Conservation (phyloP, 2,797 vertebrate genomes). For the Neosalanx taihuensis region DNA sequence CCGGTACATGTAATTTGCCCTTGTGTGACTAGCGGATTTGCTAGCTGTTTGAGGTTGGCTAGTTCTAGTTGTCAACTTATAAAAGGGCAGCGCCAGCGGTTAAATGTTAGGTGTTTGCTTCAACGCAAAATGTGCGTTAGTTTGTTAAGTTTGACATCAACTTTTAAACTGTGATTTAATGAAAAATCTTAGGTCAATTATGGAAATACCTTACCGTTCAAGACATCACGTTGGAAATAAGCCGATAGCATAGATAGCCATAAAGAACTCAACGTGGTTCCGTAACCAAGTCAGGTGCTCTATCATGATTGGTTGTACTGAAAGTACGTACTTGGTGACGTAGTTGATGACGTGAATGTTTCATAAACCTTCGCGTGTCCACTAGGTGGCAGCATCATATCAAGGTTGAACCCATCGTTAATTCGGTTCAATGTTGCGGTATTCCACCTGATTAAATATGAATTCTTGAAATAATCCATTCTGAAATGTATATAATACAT, state of each 20-base stretch:
- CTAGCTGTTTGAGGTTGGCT: background rate
- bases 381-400: constrained; percentile 22
- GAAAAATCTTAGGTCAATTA: background rate
- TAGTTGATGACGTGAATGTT: background rate
- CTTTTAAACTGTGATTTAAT: background rate
- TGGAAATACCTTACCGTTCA: constrained; percentile 2
- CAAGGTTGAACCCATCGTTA: too few relatives aligned
- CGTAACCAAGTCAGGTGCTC: background rate
- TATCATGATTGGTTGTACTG: background rate
- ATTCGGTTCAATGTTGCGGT: background rate
- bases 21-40: background rate
- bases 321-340: background rate
- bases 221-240: background rate
- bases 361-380: background rate
- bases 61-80: constrained; percentile 4
- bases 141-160: too few relatives aligned
- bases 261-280: constrained; percentile 20
- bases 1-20: background rate
- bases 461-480: too few relatives aligned
- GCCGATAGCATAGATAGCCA: background rate
- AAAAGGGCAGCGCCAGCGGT: background rate
- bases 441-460: background rate
- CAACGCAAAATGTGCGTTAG: background rate
- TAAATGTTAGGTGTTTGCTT: too few relatives aligned
- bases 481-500: too few relatives aligned